These are phyloP conservation scores for Mimachlamys varia DNA, from an alignment of 2,888 invertebrate species.

Conservation along the genomic window DNA sequence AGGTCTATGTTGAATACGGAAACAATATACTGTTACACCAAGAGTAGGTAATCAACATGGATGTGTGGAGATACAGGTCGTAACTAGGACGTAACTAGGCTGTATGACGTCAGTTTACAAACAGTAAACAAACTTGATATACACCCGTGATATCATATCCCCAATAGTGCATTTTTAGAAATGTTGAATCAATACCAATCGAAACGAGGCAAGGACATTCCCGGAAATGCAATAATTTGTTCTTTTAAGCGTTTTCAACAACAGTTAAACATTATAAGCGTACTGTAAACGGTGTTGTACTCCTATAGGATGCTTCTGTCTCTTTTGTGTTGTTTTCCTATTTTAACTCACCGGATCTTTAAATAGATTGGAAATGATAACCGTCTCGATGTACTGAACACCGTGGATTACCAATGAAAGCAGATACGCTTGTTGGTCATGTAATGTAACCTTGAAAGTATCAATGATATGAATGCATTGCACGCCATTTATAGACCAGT, in stretches of 20 bases:
- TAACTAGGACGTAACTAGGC: background rate
- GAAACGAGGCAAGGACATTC: background rate
- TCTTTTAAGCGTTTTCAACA: background rate
- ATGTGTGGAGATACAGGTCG: background rate
- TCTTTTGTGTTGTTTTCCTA: background rate
- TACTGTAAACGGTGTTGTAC: no score
- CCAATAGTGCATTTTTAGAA: background rate
- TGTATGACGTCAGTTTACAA: background rate
- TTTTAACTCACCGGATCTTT: background rate
- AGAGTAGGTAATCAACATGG: no score
- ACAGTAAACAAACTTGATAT: background rate
- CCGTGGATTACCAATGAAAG: no score
- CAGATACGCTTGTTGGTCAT: no score
- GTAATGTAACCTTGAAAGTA: no score
- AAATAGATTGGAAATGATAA: background rate
- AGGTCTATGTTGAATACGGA: background rate
- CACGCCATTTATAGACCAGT: no score
- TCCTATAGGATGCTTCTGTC: no score
- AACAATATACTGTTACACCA: no score
- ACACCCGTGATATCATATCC: background rate
- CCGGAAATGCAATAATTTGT: background rate
- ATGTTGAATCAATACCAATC: background rate
- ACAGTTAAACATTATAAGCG: background rate
- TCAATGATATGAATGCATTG: no score
- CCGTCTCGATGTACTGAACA: no score